These are phyloP conservation scores for Habropoda laboriosa DNA, from an alignment of 1,140 invertebrate genomes.

Conservation along the genomic window DNA sequence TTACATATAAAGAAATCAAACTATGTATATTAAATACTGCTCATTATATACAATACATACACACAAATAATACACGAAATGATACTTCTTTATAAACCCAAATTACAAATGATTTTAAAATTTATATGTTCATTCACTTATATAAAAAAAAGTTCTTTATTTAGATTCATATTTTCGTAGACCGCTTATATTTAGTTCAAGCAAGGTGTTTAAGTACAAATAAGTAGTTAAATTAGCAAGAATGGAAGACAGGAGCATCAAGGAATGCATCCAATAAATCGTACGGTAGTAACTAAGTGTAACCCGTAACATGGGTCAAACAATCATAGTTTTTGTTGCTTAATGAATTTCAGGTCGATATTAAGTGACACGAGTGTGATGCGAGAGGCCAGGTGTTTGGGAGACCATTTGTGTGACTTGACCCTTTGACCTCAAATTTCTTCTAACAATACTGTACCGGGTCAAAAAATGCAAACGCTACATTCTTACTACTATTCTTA, in stretches of 20 bases:
- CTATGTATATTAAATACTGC: background rate
- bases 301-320: conserved; percentile 72
- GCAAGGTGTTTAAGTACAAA: conserved; percentile 48
- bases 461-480: conserved; percentile 73
- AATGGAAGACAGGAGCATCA: conserved; percentile 65
- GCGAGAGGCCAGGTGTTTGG: conserved; percentile 80
- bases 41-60: conserved; percentile 2
- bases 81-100: background rate
- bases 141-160: conserved; percentile 3
- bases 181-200: conserved; percentile 64
- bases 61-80: background rate
- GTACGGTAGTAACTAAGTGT: conserved; percentile 76
- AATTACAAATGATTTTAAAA: too few relatives aligned
- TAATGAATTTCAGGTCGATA: conserved; percentile 83
- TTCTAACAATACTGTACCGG: conserved; percentile 75
- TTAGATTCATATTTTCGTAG: conserved; percentile 65
- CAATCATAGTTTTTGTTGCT: conserved; percentile 82
- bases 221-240: conserved; percentile 65
- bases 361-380: conserved; percentile 81
- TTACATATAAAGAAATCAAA: background rate
- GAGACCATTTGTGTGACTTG: conserved; percentile 81
- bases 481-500: conserved; percentile 76
- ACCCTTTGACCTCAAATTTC: conserved; percentile 77
- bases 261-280: conserved; percentile 70
- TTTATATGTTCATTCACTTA: background rate